Evolutionary conservation across 2,888 invertebrate species (phyloP).

Genomic region (Synanthedon andrenaeformis): DNA sequence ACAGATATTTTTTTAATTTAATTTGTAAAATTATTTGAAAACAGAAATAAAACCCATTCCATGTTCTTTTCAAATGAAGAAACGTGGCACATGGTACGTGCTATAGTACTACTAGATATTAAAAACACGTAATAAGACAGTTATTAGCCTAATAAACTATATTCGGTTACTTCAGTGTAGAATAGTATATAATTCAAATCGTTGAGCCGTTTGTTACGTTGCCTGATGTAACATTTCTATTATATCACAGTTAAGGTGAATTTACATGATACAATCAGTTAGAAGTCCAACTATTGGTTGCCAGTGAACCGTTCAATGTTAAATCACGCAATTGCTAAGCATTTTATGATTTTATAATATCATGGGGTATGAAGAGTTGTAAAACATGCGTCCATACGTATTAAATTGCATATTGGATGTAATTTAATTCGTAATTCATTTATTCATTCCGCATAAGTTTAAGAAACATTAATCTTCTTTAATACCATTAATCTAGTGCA

Average conservation of each 20-base stretch:
- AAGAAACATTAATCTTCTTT: too few relatives aligned
- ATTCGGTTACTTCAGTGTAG: not conserved
- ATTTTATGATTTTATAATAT: not conserved
- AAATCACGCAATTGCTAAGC: slow-evolving; percentile 1
- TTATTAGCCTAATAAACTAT: not conserved
- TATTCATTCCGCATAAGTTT: too few relatives aligned
- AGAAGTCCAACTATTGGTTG: slow-evolving; percentile 2
- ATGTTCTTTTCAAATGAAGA: too few relatives aligned
- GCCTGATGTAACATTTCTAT: slow-evolving; percentile 5
- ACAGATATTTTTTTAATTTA: too few relatives aligned
- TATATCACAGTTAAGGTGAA: slow-evolving; percentile 4
- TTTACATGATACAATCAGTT: not conserved
- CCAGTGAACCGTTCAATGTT: slow-evolving; percentile 7
- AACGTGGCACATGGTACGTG: too few relatives aligned
- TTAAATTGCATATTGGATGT: too few relatives aligned
- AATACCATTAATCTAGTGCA: too few relatives aligned
- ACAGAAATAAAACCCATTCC: too few relatives aligned
- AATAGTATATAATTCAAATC: slow-evolving; percentile 1
- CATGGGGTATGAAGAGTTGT: too few relatives aligned
- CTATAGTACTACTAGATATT: not conserved
- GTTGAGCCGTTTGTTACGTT: slow-evolving; percentile 4
- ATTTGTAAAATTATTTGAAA: too few relatives aligned
- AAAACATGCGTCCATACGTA: too few relatives aligned
- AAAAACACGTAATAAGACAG: not conserved
- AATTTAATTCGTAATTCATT: too few relatives aligned